A percentile compares a stretch with the other conserved stretches of the same genome.
phyloP scores from a whole-genome alignment of 2,888 invertebrate species.

The Ophion obscuratus region DNA sequence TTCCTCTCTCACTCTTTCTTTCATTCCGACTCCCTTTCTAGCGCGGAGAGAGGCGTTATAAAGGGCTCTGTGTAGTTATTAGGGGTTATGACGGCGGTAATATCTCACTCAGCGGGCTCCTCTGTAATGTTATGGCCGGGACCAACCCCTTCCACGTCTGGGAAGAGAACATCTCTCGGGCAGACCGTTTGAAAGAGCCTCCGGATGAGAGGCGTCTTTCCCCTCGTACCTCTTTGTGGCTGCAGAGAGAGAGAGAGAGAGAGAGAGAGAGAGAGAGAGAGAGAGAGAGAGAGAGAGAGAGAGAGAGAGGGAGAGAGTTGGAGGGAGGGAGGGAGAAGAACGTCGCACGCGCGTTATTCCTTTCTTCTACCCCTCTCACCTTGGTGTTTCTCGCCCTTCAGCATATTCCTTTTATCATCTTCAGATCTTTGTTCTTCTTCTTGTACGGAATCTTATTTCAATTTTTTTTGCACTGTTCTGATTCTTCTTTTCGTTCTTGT shows the following conservation, averaged over 20 bases:
- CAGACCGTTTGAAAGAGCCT: slow-evolving; percentile 51
- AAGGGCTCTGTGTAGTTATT: slow-evolving; percentile 82
- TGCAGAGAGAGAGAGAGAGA: background rate
- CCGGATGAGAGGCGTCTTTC: slow-evolving; percentile 60
- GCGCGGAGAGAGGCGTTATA: slow-evolving; percentile 77
- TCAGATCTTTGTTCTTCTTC: slow-evolving; percentile 47
- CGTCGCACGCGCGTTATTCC: slow-evolving; percentile 59
- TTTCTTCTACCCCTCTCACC: slow-evolving; percentile 7
- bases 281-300: background rate
- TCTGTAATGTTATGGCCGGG: slow-evolving; percentile 80
- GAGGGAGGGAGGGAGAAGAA: slow-evolving; percentile 10
- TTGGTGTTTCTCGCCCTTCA: slow-evolving; percentile 26
- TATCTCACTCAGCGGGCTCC: slow-evolving; percentile 83
- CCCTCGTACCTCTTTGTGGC: slow-evolving; percentile 28
- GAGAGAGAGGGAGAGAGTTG: too few relatives aligned
- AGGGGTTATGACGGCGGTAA: slow-evolving; percentile 82
- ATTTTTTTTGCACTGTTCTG: slow-evolving; percentile 58
- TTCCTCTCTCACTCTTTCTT: slow-evolving; percentile 9
- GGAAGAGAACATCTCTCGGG: slow-evolving; percentile 54
- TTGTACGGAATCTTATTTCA: background rate
- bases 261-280: background rate
- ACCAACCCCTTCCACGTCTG: slow-evolving; percentile 69
- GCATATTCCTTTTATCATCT: slow-evolving; percentile 46
- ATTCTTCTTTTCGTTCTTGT: background rate
- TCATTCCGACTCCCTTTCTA: slow-evolving; percentile 19